phyloP scores from a whole-genome alignment of 2,113 vertebrate species.

The Fregata magnificens region DNA sequence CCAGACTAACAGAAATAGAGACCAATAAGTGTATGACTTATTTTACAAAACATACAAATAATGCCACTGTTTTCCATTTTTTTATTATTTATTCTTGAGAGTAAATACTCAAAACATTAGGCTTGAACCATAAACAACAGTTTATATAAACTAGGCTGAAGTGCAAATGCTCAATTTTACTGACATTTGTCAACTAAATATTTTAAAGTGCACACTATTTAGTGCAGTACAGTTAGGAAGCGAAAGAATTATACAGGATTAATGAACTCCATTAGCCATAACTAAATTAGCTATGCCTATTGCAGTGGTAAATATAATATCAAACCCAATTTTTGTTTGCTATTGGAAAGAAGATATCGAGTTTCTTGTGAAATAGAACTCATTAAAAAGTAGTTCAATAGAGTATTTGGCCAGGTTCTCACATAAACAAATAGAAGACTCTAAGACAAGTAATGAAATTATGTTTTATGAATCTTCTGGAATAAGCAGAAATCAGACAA shows the following conservation, averaged over 20 bases:
- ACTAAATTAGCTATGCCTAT: conserved; percentile 7
- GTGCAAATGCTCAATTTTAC: background rate
- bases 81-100: background rate
- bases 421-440: background rate
- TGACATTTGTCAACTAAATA: background rate
- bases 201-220: background rate
- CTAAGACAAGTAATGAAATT: background rate
- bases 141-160: background rate
- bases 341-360: conserved; percentile 9
- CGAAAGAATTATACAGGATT: background rate
- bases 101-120: background rate
- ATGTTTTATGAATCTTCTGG: background rate
- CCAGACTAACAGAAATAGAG: background rate
- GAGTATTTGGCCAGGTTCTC: background rate
- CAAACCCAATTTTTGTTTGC: background rate
- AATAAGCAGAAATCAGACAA: conserved; percentile 4
- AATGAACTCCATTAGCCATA: conserved; percentile 22
- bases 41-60: background rate
- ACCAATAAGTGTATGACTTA: background rate
- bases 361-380: conserved; percentile 19
- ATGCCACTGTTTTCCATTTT: background rate
- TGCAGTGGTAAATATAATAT: background rate
- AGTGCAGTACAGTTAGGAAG: background rate
- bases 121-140: background rate
- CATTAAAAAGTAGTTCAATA: conserved; percentile 10